Conservation (phyloP, 2,113 vertebrate species). For the Ictalurus punctatus region DNA sequence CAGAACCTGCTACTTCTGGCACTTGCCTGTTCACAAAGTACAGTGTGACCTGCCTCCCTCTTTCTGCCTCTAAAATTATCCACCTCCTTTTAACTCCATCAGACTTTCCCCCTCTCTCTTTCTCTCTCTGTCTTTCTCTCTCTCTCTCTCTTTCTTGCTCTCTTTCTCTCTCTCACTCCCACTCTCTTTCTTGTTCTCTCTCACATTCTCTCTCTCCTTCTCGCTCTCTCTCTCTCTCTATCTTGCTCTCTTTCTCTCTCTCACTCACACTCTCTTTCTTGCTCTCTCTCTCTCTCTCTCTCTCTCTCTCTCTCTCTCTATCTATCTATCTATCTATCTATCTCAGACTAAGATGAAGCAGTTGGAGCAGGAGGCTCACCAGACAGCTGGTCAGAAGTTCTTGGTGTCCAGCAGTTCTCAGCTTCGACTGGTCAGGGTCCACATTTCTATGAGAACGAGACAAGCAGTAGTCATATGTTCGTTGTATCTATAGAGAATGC, state of each 20-base stretch:
- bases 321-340: not conserved
- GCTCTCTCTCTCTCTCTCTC: too few species aligned
- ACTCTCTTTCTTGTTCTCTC: not conserved
- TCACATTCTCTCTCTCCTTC: slow-evolving; percentile 44
- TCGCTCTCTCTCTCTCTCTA: not conserved
- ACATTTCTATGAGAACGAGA: not conserved
- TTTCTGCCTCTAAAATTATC: slow-evolving; percentile 12
- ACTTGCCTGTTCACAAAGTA: slow-evolving; percentile 7
- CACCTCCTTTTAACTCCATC: not conserved
- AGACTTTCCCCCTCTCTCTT: slow-evolving; percentile 32
- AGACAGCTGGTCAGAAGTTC: slow-evolving; percentile 84
- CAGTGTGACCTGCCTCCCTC: slow-evolving; percentile 1
- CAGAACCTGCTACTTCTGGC: not conserved
- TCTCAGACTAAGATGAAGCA: slow-evolving; percentile 80
- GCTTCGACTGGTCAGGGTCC: slow-evolving; percentile 77
- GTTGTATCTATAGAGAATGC: not conserved
- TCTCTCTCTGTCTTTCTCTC: not conserved
- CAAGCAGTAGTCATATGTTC: not conserved
- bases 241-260: slow-evolving; percentile 15
- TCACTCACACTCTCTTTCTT: slow-evolving; percentile 6
- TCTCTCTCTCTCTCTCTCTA: too few species aligned
- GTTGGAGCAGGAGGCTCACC: slow-evolving; percentile 84
- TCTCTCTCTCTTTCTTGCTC: slow-evolving; percentile 36
- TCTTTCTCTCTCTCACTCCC: not conserved
- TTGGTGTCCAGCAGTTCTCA: slow-evolving; percentile 84